Percentiles rank a stretch among this genome's conserved stretches.
Conservation (phyloP, 1,140 invertebrate genomes). For the Archivesica marissinica region DNA sequence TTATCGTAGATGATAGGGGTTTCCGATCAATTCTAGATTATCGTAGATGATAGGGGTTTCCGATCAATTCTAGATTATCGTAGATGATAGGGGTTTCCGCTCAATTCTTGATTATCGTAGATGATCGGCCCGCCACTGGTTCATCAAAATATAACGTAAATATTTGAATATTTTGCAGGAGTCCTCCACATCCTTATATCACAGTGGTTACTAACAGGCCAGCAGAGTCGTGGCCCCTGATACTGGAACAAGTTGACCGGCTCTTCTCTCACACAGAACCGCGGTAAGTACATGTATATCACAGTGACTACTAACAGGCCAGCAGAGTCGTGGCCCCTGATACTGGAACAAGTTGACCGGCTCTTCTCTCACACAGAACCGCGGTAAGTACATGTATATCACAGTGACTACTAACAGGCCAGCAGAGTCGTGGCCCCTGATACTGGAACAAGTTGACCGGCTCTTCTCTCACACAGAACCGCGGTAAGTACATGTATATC, state of each 20-base stretch:
- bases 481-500: constrained; percentile 33
- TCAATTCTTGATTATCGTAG: no score
- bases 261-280: constrained; percentile 5
- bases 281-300: constrained; percentile 33
- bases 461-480: constrained; percentile 5
- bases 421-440: constrained; percentile 47
- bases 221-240: constrained; percentile 47
- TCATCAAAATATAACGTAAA: no score
- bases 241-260: constrained; percentile 31
- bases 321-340: constrained; percentile 47
- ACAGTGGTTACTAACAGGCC: constrained; percentile 48
- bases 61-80: no score
- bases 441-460: constrained; percentile 31
- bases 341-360: constrained; percentile 31
- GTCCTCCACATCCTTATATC: constrained; percentile 52
- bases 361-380: constrained; percentile 5
- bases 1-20: no score
- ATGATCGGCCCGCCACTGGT: no score
- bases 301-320: constrained; percentile 47
- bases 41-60: no score
- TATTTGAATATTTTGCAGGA: constrained; percentile 51
- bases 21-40: no score
- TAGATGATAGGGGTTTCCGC: no score
- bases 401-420: constrained; percentile 47
- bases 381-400: constrained; percentile 33